Percentiles rank a stretch among this genome's conserved stretches.
These are phyloP conservation scores for Sula dactylatra DNA, from an alignment of 2,113 vertebrate genomes.

Conservation along the genomic window DNA sequence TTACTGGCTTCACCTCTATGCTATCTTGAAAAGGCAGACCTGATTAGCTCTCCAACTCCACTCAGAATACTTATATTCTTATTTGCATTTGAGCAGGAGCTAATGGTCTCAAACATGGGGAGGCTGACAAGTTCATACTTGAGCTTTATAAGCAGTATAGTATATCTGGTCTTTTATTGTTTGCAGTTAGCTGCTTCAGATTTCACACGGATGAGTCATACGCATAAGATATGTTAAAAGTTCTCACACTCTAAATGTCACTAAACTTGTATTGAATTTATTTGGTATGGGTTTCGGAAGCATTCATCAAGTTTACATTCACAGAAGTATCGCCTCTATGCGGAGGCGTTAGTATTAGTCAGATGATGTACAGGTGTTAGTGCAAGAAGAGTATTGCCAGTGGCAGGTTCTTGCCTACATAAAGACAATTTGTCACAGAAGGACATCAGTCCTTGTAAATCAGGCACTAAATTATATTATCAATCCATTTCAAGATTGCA, in stretches of 20 bases:
- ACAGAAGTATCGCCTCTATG: neutral
- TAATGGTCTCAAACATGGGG: neutral
- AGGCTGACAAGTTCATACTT: neutral
- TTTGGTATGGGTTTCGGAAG: neutral
- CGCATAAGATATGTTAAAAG: neutral
- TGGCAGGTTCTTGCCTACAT: neutral
- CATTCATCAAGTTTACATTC: neutral
- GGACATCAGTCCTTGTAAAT: neutral
- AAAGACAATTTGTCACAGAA: neutral
- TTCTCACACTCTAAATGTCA: neutral
- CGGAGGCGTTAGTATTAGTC: neutral
- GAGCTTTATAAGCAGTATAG: neutral
- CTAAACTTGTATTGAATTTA: neutral
- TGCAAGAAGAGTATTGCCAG: neutral
- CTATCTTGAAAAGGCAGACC: neutral
- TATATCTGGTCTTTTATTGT: neutral
- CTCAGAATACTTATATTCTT: neutral
- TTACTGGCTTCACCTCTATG: neutral
- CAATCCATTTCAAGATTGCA: neutral
- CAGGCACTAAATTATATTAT: neutral
- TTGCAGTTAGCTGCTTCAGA: neutral
- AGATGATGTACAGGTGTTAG: neutral
- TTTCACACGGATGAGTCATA: neutral
- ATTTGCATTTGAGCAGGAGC: neutral
- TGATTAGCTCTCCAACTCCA: neutral